Evolutionary conservation across 2,888 invertebrate genomes (phyloP).

Genomic region (Dryococelus australis): DNA sequence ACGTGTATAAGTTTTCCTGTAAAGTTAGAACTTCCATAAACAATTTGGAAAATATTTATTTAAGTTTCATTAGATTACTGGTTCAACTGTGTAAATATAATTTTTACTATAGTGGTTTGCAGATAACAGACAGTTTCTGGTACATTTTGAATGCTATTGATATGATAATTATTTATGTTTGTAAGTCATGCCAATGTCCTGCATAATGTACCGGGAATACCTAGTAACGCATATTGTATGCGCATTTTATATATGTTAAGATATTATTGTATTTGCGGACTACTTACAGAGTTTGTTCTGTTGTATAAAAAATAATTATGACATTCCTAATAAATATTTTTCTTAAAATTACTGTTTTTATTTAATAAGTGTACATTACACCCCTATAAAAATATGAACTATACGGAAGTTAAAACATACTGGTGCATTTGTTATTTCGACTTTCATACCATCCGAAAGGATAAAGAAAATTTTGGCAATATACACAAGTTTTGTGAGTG

Average conservation of each 20-base stretch:
- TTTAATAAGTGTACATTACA: not conserved
- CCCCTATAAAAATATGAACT: no score
- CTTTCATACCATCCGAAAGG: no score
- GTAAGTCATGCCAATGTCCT: slow-evolving; percentile 38
- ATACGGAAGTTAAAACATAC: no score
- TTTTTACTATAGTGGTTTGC: slow-evolving; percentile 27
- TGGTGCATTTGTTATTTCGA: no score
- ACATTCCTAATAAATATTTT: not conserved
- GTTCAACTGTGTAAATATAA: no score
- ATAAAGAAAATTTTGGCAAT: no score
- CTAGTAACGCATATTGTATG: slow-evolving; percentile 57
- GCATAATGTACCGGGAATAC: slow-evolving; percentile 51
- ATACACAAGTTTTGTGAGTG: no score
- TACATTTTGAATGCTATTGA: slow-evolving; percentile 31
- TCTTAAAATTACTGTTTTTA: not conserved
- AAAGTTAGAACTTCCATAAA: no score
- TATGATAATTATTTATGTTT: slow-evolving; percentile 43
- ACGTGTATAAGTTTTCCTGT: no score
- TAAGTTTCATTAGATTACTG: no score
- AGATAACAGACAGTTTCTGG: not conserved
- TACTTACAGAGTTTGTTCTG: not conserved
- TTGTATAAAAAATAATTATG: not conserved
- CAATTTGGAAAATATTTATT: no score
- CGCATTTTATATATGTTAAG: slow-evolving; percentile 34
- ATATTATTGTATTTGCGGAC: not conserved